Conservation (phyloP, 2,113 vertebrate genomes). For the Physeter macrocephalus region DNA sequence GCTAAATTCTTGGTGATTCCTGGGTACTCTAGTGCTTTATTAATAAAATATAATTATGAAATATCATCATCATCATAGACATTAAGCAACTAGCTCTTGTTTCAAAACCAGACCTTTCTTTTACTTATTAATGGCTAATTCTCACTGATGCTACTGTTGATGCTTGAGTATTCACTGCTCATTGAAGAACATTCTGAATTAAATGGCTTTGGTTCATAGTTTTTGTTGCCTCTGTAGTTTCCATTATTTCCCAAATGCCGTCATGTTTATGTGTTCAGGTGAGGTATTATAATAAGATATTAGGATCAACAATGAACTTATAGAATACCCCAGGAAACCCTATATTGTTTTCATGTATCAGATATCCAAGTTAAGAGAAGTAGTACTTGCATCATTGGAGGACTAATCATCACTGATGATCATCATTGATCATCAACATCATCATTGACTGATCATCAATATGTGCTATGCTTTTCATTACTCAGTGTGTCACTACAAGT, state of each 20-base stretch:
- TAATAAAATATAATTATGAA: background rate
- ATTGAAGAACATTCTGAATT: background rate
- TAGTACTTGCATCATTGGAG: background rate
- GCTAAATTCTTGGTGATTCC: background rate
- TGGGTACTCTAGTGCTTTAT: background rate
- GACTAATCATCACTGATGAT: too few relatives aligned
- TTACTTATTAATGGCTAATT: background rate
- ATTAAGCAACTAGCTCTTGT: background rate
- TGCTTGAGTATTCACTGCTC: background rate
- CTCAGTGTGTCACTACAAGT: background rate
- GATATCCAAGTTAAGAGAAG: background rate
- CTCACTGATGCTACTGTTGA: background rate
- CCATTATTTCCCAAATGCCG: background rate
- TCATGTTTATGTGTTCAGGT: background rate
- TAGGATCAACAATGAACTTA: background rate
- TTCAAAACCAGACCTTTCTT: background rate
- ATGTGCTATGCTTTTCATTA: background rate
- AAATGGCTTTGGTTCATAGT: background rate
- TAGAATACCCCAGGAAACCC: background rate
- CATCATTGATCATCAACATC: too few relatives aligned
- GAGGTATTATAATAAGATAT: background rate
- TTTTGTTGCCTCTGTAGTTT: background rate
- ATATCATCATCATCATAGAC: background rate
- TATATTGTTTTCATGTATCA: background rate
- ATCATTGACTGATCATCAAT: background rate